These are phyloP conservation scores for Ooceraea biroi DNA, from an alignment of 1,140 invertebrate genomes.

Conservation along the genomic window DNA sequence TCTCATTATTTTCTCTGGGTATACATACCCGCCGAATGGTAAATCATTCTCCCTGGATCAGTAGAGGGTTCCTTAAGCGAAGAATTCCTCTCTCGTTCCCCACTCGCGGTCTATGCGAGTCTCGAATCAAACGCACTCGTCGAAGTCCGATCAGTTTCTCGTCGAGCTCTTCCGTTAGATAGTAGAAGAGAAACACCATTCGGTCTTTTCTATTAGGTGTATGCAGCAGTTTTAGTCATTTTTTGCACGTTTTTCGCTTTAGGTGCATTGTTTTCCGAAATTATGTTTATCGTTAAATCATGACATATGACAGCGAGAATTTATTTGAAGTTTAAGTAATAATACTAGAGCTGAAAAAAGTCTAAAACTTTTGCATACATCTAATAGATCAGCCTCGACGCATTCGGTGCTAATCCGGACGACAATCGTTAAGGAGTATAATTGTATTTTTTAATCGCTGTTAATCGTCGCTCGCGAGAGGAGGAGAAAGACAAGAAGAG, in stretches of 20 bases:
- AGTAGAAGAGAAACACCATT: background rate
- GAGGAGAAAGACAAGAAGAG: background rate
- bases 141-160: constrained; percentile 10
- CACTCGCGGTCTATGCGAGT: constrained; percentile 20
- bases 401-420: constrained; percentile 51
- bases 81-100: background rate
- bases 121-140: constrained; percentile 47
- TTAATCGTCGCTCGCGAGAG: constrained; percentile 18
- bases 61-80: background rate
- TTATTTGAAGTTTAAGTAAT: too few species aligned
- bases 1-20: too few species aligned
- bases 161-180: background rate
- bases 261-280: too few species aligned
- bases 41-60: too few species aligned
- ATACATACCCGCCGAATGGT: too few species aligned
- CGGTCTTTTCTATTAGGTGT: constrained; percentile 21
- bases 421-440: constrained; percentile 56
- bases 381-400: constrained; percentile 35
- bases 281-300: too few species aligned
- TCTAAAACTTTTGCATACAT: too few species aligned
- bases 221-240: too few species aligned
- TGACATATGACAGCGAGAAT: too few species aligned
- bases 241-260: too few species aligned
- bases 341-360: too few species aligned
- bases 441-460: constrained; percentile 57